Base-by-base conservation (phyloP, 2,888 invertebrate genomes). In the Ichneumoninae sp. region DNA sequence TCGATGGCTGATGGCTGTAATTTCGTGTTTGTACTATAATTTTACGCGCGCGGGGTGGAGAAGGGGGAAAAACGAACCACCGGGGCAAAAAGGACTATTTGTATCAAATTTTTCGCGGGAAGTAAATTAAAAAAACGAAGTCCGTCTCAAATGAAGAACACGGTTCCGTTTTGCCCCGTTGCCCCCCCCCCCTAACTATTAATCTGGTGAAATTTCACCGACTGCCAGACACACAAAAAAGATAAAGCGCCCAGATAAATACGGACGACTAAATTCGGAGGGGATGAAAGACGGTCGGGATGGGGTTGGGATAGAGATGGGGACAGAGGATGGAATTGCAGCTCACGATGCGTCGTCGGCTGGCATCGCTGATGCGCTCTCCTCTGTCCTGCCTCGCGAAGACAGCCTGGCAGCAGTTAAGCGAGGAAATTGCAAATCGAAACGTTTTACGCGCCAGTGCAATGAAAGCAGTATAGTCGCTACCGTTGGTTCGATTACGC, bases 401-500 rank as follows among this genome's bases (percentile, higher is more conserved):
- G 90, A 89, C 88, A 73, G 57, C 47, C 77, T 77, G 78, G 85
- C 87, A 85, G 89, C 89, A 90, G 90, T 91, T 91, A 90, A 91
- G 83, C 87, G 87, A 83, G 85, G 87, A 91, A 91, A 91, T 91
- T 91, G 91, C 91, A 91, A 91, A 91, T 91, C 90, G 91, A 91
- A 91, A 91, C 90, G 89, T 91, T 91, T 91, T 90, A 91, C 90
- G 91, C 87, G 75, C 85, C 50, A 44, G 86, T 87, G 89, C 90
- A 91, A 91, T 88, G 91, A 91, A 90, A 91, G 88, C 85, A 89
- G 83, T 80, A 83, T 76, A 85, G 85, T 26, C 63, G 30, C 73
- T 65, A 86, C 86, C 88, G 88, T 88, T 88, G 87, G 88, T 90
- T 89, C 89, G 88, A 87, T 88, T 87, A 87, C 88, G 83, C 71